Conservation (phyloP, 1,140 invertebrate genomes). For the Microplitis demolitor region DNA sequence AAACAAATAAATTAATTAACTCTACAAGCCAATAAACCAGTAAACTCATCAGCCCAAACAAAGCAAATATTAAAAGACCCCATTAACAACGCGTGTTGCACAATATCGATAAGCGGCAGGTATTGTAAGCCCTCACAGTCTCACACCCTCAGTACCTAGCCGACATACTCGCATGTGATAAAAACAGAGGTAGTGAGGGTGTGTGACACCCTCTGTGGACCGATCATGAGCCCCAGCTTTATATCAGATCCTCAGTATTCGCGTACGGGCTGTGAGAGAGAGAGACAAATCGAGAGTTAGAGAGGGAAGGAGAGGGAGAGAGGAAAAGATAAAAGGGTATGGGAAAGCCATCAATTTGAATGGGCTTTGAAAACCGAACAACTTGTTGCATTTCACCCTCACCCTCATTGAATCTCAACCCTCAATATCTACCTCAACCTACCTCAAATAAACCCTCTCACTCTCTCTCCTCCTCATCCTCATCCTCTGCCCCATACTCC, state of each 20-base stretch:
- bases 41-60: too few relatives aligned
- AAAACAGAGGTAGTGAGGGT: background rate
- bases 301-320: conserved; percentile 40
- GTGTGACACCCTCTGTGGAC: conserved; percentile 11
- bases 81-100: too few relatives aligned
- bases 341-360: conserved; percentile 65
- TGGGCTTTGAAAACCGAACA: conserved; percentile 64
- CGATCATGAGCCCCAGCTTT: conserved; percentile 23
- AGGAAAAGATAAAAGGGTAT: conserved; percentile 46
- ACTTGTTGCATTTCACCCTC: conserved; percentile 59
- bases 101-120: too few relatives aligned
- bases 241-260: conserved; percentile 23
- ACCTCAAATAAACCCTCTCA: conserved; percentile 10
- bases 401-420: conserved; percentile 32
- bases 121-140: too few relatives aligned
- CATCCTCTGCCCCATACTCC: conserved; percentile 46
- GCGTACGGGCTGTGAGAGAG: conserved; percentile 36
- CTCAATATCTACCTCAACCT: background rate
- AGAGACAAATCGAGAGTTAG: conserved; percentile 25
- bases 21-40: too few relatives aligned
- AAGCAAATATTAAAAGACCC: too few relatives aligned
- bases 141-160: too few relatives aligned
- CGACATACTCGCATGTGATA: too few relatives aligned
- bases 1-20: too few relatives aligned
- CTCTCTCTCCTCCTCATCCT: conserved; percentile 23